Evolutionary conservation across 2,888 invertebrate genomes (phyloP).

Genomic region (Troides aeacus): DNA sequence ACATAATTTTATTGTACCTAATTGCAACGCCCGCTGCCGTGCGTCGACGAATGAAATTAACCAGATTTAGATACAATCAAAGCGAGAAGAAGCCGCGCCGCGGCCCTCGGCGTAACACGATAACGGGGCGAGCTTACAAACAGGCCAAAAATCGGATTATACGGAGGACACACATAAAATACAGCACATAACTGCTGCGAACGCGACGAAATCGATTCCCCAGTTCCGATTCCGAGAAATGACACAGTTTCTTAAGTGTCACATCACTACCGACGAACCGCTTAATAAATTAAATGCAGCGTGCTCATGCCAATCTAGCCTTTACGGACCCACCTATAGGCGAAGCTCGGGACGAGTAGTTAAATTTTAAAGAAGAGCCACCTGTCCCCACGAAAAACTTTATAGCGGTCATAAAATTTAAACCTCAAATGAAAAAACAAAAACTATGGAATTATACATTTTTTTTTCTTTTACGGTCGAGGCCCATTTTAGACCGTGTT

Average conservation of each 20-base stretch:
- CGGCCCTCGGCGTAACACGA: slow-evolving; percentile 60
- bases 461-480: slow-evolving; percentile 65
- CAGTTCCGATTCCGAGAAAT: slow-evolving; percentile 77
- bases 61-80: slow-evolving; percentile 73
- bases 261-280: slow-evolving; percentile 77
- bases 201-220: slow-evolving; percentile 76
- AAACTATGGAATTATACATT: slow-evolving; percentile 62
- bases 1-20: slow-evolving; percentile 65
- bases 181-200: slow-evolving; percentile 73
- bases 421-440: slow-evolving; percentile 76
- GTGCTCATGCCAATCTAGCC: slow-evolving; percentile 68
- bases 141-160: slow-evolving; percentile 47
- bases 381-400: slow-evolving; percentile 80
- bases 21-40: slow-evolving; percentile 60
- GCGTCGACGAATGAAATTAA: slow-evolving; percentile 63
- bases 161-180: slow-evolving; percentile 62
- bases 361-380: slow-evolving; percentile 78
- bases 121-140: slow-evolving; percentile 64
- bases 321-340: slow-evolving; percentile 59
- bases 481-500: slow-evolving; percentile 76
- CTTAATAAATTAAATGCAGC: slow-evolving; percentile 74
- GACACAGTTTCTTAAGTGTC: slow-evolving; percentile 79
- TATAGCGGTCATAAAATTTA: slow-evolving; percentile 78
- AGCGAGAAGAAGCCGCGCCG: slow-evolving; percentile 66
- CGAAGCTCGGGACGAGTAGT: slow-evolving; percentile 59